Base-by-base conservation (phyloP, 2,797 vertebrate species). In the Ctenopoma kingsleyae region DNA sequence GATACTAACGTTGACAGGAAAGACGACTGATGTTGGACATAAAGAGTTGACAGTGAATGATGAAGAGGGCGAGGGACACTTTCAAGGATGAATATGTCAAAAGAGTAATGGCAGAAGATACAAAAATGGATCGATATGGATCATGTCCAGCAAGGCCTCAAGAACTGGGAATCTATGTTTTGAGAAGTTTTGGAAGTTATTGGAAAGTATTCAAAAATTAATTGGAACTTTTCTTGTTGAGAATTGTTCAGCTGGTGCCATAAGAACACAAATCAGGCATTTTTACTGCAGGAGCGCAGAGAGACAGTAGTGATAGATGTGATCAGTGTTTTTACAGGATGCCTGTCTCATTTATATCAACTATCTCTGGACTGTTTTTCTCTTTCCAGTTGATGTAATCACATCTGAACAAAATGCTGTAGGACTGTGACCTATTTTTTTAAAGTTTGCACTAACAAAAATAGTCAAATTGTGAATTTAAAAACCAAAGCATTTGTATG, bases 301-400 rank as follows among this genome's bases (percentile, higher is more conserved):
- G 2, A 20, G 3, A 8, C 20, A 44, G 30, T 3, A 38, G 30
- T 23, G 53, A 47, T 22, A 32, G 25, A 41, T 55, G 46, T 65
- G 43, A 83, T 79, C 62, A 77, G 55, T 68, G 68, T 80, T 73
- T 54, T 58, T 60, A 49, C 46, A 63, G 30, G 8, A 32, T 32
- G 30, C 30, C 30, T 1, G 6, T 19, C 22, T 43, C 1, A 36
- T 66, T 73, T 62, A 51, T 30, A 50, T 66, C 13, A 48, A 2
- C 2, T 22, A 36, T 23, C 38, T 25, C 27, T 50, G 19, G 19
- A 35, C 9, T 49, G 9, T 48, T 13, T 59, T 58, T 43, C 12
- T 5, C 22, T 11, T 16, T 27, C 12, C 13, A 44, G 25, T 7
- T 20, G 19, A 36, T 59, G 5, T 17, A 12, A 2, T 25, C 20